Conservation (phyloP, 1,140 invertebrate genomes). For the Melanaphis sacchari region DNA sequence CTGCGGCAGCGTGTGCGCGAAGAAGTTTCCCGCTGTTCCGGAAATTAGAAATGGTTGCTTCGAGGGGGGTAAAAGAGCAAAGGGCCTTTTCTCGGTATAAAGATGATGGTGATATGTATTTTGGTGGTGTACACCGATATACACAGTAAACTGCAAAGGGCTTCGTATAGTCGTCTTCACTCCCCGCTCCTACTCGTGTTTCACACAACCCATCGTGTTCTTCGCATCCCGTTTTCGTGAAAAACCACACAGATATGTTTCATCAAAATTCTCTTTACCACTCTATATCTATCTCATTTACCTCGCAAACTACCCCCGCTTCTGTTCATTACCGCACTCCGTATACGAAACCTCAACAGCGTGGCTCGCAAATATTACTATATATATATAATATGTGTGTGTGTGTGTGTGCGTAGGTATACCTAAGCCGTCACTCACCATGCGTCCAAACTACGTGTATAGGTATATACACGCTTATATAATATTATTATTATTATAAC, state of each 20-base stretch:
- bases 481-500: neutral
- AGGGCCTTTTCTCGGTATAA: neutral
- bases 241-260: neutral
- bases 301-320: neutral
- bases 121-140: neutral
- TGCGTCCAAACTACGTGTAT: neutral
- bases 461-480: neutral
- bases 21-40: constrained; percentile 22
- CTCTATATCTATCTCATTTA: neutral
- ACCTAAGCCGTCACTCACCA: neutral
- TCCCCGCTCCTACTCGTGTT: neutral
- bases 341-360: neutral
- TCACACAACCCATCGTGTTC: neutral
- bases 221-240: neutral
- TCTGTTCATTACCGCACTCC: neutral
- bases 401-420: no score
- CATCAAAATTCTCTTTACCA: neutral
- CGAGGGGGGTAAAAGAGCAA: neutral
- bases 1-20: neutral
- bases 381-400: neutral
- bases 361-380: neutral
- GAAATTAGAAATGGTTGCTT: constrained; percentile 31
- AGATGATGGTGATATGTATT: neutral
- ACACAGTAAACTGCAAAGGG: neutral
- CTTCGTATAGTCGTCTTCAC: neutral